Evolutionary conservation across 2,888 invertebrate species (phyloP), one percentile per base, ranked within the genome.

Genomic region (Drosophila siamana): DNA sequence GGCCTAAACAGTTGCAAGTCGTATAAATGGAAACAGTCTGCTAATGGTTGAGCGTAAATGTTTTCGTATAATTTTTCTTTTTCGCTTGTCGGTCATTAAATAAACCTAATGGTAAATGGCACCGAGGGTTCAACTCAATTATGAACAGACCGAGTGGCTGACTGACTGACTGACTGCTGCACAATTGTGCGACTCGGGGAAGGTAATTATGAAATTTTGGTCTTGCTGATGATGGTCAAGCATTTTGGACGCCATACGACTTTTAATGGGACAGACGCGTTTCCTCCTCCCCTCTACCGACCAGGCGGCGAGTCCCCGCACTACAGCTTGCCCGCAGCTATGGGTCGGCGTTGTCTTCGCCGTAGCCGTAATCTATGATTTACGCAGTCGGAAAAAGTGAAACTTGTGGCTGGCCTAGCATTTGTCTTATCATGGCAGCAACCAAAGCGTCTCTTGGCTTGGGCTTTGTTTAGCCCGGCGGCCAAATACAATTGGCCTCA

Each of bases 301-400:
- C 30, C 9, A 22, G n/a, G n/a, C n/a, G n/a, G n/a, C n/a, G n/a
- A n/a, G n/a, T n/a, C n/a, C n/a, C n/a, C n/a, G n/a, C n/a, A 11
- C 28, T 13, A 19, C 59, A 57, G 74, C 54, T 60, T 16, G 78
- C 78, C 74, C 46, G 40, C 4, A 52, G 74, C 68, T 67, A 28
- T 79, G 63, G 80, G 65, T 78, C 68, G 75, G 24, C 38, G 24
- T 36, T 43, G 55, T 46, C 50, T 56, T 48, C 33, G 30, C 44
- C 54, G 11, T 41, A 36, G 36, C 22, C 8, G 40, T 69, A 69
- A 71, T 72, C 74, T 73, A 62, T 57, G 70, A 40, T 76, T 71
- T 73, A 64, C 19, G 60, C 60, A 66, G 73, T 47, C 51, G 48
- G 38, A 41, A 69, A 79, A 80, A 80, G 80, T 80, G 80, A 80